phyloP scores from a whole-genome alignment of 2,113 vertebrate genomes.

The Strix aluco region DNA sequence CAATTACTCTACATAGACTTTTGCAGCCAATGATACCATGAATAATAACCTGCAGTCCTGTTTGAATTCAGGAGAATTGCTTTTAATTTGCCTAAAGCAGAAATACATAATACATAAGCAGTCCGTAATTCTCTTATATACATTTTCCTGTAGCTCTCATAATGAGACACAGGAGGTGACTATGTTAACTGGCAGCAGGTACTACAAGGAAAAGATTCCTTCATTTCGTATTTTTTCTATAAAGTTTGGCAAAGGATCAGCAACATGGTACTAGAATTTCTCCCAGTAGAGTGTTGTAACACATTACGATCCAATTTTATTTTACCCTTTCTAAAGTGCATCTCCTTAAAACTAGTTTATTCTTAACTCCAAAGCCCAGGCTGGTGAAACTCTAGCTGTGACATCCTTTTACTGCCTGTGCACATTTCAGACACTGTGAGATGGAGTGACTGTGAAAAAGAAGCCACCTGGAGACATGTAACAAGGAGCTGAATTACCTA shows the following conservation, averaged over 20 bases:
- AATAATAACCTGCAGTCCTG: background rate
- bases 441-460: background rate
- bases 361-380: background rate
- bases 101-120: background rate
- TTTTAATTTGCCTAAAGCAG: background rate
- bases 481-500: background rate
- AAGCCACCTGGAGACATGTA: background rate
- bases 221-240: background rate
- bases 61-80: background rate
- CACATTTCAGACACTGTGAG: background rate
- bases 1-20: background rate
- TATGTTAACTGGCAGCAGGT: background rate
- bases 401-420: background rate
- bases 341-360: background rate
- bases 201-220: background rate
- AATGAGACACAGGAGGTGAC: background rate
- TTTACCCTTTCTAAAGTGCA: background rate
- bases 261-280: background rate
- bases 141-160: background rate
- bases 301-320: background rate
- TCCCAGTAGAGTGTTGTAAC: background rate
- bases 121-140: background rate
- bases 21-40: background rate
- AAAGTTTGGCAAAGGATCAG: background rate
- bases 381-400: background rate